Evolutionary conservation across 2,797 vertebrate species (phyloP).

Genomic region (Sebastes itinus): DNA sequence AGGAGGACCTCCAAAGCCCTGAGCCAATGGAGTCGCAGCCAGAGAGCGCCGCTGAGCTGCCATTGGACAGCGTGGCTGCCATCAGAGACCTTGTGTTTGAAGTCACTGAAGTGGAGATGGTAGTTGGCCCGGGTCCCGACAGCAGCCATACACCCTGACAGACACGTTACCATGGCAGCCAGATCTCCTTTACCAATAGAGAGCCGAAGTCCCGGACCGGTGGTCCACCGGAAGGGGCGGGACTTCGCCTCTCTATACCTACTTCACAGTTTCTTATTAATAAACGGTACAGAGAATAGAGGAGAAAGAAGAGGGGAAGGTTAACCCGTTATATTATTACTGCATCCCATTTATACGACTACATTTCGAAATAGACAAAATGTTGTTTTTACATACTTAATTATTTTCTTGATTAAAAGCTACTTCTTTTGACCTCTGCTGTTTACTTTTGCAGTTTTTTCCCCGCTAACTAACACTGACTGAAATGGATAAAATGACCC

Average conservation of each 20-base stretch:
- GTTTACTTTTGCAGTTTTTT: background rate
- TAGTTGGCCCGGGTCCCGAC: constrained; percentile 13
- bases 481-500: background rate
- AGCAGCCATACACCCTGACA: constrained; percentile 19
- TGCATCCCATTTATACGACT: background rate
- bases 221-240: too few species aligned
- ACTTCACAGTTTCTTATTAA: background rate
- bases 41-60: constrained; percentile 20
- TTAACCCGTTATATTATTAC: background rate
- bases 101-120: constrained; percentile 69
- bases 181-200: background rate
- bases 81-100: constrained; percentile 80
- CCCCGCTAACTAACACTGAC: background rate
- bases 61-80: constrained; percentile 58
- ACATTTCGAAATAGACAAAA: background rate
- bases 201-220: too few species aligned
- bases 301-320: background rate
- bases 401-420: background rate
- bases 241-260: too few species aligned
- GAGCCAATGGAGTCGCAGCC: constrained; percentile 3
- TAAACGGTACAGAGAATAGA: background rate
- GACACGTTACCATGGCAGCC: background rate
- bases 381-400: background rate
- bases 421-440: background rate
- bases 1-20: background rate